A percentile compares a stretch with the other conserved stretches of the same genome.
Evolutionary conservation across 64 coral and sea anemone species (phyloP).

Genomic region (Montipora foliosa): DNA sequence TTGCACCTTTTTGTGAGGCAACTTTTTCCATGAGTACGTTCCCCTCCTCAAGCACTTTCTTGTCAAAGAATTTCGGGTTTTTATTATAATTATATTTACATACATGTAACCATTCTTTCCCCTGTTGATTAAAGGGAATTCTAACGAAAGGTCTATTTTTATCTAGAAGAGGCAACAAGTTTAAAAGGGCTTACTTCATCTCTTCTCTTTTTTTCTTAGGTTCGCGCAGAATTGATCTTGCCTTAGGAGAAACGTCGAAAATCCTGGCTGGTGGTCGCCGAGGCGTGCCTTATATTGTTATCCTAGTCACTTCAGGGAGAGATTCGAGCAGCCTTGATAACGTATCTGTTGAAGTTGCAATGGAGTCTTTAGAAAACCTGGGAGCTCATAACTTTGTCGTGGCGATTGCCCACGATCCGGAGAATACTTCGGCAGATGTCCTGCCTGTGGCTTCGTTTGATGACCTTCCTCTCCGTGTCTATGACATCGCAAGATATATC

Average conservation of each 20-base stretch:
- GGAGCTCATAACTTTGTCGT: conserved; percentile 74
- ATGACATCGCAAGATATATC: conserved; percentile 4
- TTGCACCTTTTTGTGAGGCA: no score
- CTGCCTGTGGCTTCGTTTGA: conserved; percentile 17
- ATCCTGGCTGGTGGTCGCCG: conserved; percentile 43
- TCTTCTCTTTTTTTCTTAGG: background rate
- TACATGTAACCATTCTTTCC: no score
- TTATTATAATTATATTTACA: no score
- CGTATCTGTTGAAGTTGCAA: conserved; percentile 16
- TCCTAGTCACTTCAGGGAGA: conserved; percentile 73
- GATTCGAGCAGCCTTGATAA: conserved; percentile 26
- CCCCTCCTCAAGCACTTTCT: no score
- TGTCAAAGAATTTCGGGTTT: no score
- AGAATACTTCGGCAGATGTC: conserved; percentile 16
- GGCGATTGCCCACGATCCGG: conserved; percentile 58
- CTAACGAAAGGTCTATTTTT: no score
- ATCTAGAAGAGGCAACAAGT: no score
- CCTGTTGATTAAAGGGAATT: no score
- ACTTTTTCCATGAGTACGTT: no score
- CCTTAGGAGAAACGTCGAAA: conserved; percentile 44
- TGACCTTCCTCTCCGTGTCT: conserved; percentile 35
- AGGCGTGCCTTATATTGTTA: conserved; percentile 58
- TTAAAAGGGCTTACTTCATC: background rate
- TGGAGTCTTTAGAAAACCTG: conserved; percentile 35
- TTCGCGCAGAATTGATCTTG: conserved; percentile 67